Percentiles rank a stretch among this genome's conserved stretches.
Conservation (phyloP, 2,797 vertebrate species). For the Macrochelys suwanniensis region DNA sequence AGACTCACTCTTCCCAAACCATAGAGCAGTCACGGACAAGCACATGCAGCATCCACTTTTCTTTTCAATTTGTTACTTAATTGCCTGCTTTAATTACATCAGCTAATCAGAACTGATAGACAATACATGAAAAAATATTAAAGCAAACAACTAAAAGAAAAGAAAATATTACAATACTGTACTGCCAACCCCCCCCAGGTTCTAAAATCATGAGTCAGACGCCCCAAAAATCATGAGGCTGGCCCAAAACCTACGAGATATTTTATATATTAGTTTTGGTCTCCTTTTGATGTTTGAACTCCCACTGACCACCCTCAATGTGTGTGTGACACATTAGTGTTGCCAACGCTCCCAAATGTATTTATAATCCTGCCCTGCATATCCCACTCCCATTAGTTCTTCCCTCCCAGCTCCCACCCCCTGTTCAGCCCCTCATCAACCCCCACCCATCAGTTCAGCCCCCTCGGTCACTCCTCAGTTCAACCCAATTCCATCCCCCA, state of each 20-base stretch:
- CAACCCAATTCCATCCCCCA: not conserved
- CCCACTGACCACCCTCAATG: not conserved
- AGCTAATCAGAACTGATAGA: not conserved
- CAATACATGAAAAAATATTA: accelerated
- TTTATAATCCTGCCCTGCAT: not conserved
- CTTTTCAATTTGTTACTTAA: not conserved
- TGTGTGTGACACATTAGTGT: not conserved
- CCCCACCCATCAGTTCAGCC: not conserved
- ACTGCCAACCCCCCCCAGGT: not conserved
- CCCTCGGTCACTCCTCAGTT: not conserved
- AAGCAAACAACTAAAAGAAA: not conserved
- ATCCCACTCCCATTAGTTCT: not conserved
- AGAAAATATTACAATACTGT: not conserved
- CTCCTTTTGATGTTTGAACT: not conserved
- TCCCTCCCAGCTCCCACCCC: no score
- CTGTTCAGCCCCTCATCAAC: no score
- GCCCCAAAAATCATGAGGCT: not conserved
- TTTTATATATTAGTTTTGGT: not conserved
- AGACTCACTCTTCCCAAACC: not conserved
- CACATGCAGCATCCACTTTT: not conserved
- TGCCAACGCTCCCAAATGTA: not conserved
- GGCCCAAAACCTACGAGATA: not conserved
- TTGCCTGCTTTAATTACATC: not conserved
- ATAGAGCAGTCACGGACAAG: not conserved
- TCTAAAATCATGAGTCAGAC: not conserved